Evolutionary conservation across 2,113 vertebrate genomes (phyloP), one percentile per base, ranked within the genome.

Genomic region (Prolemur simus): DNA sequence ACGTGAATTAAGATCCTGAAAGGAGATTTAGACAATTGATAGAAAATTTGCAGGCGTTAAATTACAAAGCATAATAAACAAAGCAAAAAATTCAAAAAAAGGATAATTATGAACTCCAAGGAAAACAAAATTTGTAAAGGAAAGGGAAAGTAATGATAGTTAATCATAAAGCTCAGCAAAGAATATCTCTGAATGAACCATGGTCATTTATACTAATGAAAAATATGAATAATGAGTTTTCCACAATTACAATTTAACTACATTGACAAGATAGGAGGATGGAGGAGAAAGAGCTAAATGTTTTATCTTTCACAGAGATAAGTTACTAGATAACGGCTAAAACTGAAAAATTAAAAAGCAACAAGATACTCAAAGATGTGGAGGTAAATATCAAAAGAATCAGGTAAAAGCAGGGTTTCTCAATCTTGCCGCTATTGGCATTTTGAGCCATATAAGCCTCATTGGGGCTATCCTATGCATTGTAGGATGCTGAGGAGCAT

Each of bases 31-130:
- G 21, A 52, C 49, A 93, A 52, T 6, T 42, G 20, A 76, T 14
- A 83, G 29, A 93, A 52, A 77, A 78, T 86, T 56, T 86, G 63
- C 25, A 93, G 39, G 63, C 27, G 42, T 14, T 60, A 20, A 58
- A 80, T 80, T 87, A 71, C 42, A 81, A 94, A 81, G 32, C 49
- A 39, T 25, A 87, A 78, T 60, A 80, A 93, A 87, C 58, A 93
- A 87, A 78, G 21, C 11, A 63, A 29, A 29, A 32, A 63, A 12
- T 29, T 10, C 73, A 37, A 39, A 47, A 80, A 80, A 71, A 80
- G 27, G 63, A 21, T 23, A 87, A 47, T 6, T 58, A 87, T 78
- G 49, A 78, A 69, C 21, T 78, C 52, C 37, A 87, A 58, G 49
- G 25, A 58, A 58, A 80, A 27, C 2, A 93, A 68, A 54, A 54